Percentiles rank a stretch among this genome's conserved stretches.
These are phyloP conservation scores for Drosophila tripunctata DNA, from an alignment of 2,888 invertebrate species.

Conservation along the genomic window DNA sequence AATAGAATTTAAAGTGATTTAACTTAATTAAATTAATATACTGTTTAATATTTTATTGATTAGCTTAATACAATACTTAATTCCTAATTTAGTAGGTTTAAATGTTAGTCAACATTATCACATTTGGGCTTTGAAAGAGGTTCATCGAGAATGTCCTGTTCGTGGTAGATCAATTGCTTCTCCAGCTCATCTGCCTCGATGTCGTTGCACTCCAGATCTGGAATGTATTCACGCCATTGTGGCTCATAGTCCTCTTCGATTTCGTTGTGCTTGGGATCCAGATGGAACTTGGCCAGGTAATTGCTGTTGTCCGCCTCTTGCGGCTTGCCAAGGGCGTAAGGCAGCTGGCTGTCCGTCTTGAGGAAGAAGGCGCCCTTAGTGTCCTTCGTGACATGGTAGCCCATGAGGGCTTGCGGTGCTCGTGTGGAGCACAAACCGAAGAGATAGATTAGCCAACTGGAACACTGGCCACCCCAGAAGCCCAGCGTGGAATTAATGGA, in stretches of 20 bases:
- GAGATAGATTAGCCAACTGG: constrained; percentile 85
- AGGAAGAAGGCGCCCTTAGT: constrained; percentile 85
- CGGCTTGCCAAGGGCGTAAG: constrained; percentile 69
- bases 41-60: background rate
- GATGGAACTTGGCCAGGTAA: constrained; percentile 50
- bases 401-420: constrained; percentile 84
- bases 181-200: constrained; percentile 44
- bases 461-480: constrained; percentile 86
- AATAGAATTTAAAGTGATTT: background rate
- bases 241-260: constrained; percentile 65
- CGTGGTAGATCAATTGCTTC: constrained; percentile 30
- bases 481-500: constrained; percentile 85
- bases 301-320: constrained; percentile 48
- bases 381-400: constrained; percentile 84
- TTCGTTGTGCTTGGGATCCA: constrained; percentile 42
- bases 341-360: constrained; percentile 45
- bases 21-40: background rate
- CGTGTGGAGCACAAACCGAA: constrained; percentile 85
- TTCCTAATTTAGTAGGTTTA: background rate
- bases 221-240: constrained; percentile 57
- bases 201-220: constrained; percentile 33
- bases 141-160: constrained; percentile 42
- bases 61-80: background rate
- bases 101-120: constrained; percentile 5
- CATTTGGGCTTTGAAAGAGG: constrained; percentile 24